These are phyloP conservation scores for Diplogasteroides magnus DNA, from an alignment of 1,140 invertebrate species.

Conservation along the genomic window DNA sequence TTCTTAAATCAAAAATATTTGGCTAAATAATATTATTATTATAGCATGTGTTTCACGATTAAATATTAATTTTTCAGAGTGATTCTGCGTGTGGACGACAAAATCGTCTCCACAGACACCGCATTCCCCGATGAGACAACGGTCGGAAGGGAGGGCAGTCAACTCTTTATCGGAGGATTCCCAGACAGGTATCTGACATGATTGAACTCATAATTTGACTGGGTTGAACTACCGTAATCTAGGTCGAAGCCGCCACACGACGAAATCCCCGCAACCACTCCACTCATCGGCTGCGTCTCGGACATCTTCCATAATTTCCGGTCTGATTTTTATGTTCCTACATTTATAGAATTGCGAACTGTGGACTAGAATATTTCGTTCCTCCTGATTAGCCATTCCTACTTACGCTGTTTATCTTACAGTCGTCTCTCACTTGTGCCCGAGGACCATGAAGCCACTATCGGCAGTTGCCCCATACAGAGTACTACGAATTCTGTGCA, in stretches of 20 bases:
- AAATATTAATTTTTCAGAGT: too few species aligned
- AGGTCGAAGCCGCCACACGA: conserved; percentile 27
- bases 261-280: conserved; percentile 39
- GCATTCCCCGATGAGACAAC: conserved; percentile 39
- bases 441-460: conserved; percentile 46
- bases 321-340: conserved; percentile 21
- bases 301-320: conserved; percentile 51
- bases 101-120: conserved; percentile 35
- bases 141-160: conserved; percentile 32
- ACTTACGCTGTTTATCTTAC: too few species aligned
- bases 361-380: too few species aligned
- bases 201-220: conserved; percentile 30
- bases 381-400: too few species aligned
- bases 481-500: background rate
- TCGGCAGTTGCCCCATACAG: conserved; percentile 42
- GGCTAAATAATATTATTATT: too few species aligned
- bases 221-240: too few species aligned
- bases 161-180: conserved; percentile 38
- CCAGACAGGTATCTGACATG: conserved; percentile 9
- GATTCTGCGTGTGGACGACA: conserved; percentile 46
- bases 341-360: conserved; percentile 5
- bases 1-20: conserved; percentile 7
- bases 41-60: too few species aligned
- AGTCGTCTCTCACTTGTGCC: conserved; percentile 45
- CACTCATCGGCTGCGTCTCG: conserved; percentile 51